Evolutionary conservation across 2,113 vertebrate genomes (phyloP), one percentile per base, ranked within the genome.

Genomic region (Onychorhynchus coronatus): DNA sequence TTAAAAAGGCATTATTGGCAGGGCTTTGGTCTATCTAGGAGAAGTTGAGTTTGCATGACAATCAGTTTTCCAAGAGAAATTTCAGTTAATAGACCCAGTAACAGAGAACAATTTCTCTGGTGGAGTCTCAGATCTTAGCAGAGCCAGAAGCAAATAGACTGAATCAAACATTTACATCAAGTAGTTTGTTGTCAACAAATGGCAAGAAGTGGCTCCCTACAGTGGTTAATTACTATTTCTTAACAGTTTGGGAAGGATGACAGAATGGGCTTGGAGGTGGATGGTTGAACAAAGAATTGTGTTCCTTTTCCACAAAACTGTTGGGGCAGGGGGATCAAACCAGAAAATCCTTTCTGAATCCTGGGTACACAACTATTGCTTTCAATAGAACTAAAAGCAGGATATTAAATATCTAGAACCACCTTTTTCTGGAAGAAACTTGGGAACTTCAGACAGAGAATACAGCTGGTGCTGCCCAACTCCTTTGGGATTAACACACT

Each of bases 141-240:
- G 65, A 95, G 83, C 68, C 80, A 93, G 83, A 91, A 94, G 62
- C 73, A 92, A 94, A 91, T 2, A 92, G 59, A 88, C 17, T 71
- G 63, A 95, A 95, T 83, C 3, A 88, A 73, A 91, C 61, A 75
- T 94, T 88, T 93, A 93, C 85, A 94, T 94, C 68, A 95, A 88
- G 68, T 75, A 90, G 73, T 91, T 93, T 77, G 92, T 93, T 77
- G 92, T 84, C 93, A 93, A 61, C 82, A 96, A 93, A 86, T 21
- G 22, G 35, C 47, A 96, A 90, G 52, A 87, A 90, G 73, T 52
- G 70, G 92, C 76, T 94, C 76, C 83, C 90, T 95, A 68, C 75
- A 81, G 79, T n/a, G 83, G 61, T 91, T 73, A 88, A 81, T 87
- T 84, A 90, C 68, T 78, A 61, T 89, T 94, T 86, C 63, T 81